A percentile compares a stretch with the other conserved stretches of the same genome.
Conservation (phyloP, 2,888 invertebrate genomes). For the Taphrorychus bicolor region DNA sequence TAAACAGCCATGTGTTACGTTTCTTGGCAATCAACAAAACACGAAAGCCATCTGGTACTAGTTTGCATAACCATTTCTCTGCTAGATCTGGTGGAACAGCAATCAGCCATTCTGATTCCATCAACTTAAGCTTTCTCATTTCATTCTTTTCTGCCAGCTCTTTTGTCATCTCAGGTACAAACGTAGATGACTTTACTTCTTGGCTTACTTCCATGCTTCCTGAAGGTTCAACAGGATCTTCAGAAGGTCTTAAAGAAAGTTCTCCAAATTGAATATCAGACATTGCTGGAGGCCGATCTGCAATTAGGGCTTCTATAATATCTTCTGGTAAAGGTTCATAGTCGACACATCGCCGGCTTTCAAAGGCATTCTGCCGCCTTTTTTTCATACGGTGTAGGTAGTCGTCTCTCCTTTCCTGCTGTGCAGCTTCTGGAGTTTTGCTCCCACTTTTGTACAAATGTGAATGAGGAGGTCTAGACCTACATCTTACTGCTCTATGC, state of each 20-base stretch:
- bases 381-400: slow-evolving; percentile 66
- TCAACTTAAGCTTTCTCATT: slow-evolving; percentile 60
- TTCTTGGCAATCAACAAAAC: slow-evolving; percentile 79
- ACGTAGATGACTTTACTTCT: no score
- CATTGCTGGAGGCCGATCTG: no score
- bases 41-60: slow-evolving; percentile 86
- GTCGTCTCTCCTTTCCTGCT: slow-evolving; percentile 61
- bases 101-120: slow-evolving; percentile 93
- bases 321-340: no score
- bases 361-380: slow-evolving; percentile 61
- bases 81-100: slow-evolving; percentile 81
- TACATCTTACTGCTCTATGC: no score
- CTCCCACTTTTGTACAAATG: slow-evolving; percentile 46
- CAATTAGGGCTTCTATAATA: no score
- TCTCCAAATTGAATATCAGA: no score
- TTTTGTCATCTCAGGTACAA: no score
- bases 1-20: slow-evolving; percentile 42
- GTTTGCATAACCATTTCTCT: slow-evolving; percentile 74
- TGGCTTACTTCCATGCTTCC: no score
- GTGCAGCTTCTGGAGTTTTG: slow-evolving; percentile 42
- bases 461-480: slow-evolving; percentile 20
- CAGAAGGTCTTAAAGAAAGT: no score
- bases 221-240: no score
- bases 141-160: no score
- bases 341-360: slow-evolving; percentile 64